Evolutionary conservation across 2,113 vertebrate species (phyloP), one percentile per base, ranked within the genome.

Genomic region (Scophthalmus maximus): DNA sequence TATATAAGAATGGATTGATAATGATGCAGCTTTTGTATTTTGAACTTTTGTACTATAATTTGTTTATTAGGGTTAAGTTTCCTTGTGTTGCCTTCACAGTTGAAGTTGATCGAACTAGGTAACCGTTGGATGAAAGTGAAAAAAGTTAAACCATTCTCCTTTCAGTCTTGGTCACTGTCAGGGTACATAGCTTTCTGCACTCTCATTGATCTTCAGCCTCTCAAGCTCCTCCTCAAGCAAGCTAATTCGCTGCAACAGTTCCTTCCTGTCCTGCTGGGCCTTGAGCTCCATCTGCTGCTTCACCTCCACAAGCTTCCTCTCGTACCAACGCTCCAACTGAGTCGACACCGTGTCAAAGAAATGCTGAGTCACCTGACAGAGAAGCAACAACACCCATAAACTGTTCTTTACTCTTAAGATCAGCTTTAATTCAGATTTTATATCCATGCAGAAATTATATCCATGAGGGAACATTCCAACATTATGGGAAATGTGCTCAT

Each of bases 311-410:
- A 96, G 92, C 91, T 96, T 97, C 56, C 96, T 93, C 32, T 96
- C 93, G 0, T 97, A 98, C 97, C 97, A 98, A 60, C 93, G 93
- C 85, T 98, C 97, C 95, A 97, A 92, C 89, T 97, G 96, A 0
- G 92, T 89, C 8, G 96, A 95, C 30, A 98, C 95, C 0, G 95
- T 95, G 85, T 97, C 95, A n/a, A 98, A 97, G 85, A 97, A 98
- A 56, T 92, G 94, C 87, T 96, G 95, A 0, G 96, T 97, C 23
- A 97, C 89, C 89, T 89, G 60, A 36, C 8, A n/a, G 15, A n/a
- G 0, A 11, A 12, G 14, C n/a, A n/a, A n/a, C n/a, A n/a, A n/a
- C n/a, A n/a, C n/a, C n/a, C n/a, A n/a, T n/a, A n/a, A n/a, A n/a
- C n/a, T n/a, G n/a, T n/a, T n/a, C n/a, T n/a, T n/a, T n/a, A n/a